Evolutionary conservation across 2,113 vertebrate genomes (phyloP), one percentile per base, ranked within the genome.

Genomic region (Nyctereutes procyonoides): DNA sequence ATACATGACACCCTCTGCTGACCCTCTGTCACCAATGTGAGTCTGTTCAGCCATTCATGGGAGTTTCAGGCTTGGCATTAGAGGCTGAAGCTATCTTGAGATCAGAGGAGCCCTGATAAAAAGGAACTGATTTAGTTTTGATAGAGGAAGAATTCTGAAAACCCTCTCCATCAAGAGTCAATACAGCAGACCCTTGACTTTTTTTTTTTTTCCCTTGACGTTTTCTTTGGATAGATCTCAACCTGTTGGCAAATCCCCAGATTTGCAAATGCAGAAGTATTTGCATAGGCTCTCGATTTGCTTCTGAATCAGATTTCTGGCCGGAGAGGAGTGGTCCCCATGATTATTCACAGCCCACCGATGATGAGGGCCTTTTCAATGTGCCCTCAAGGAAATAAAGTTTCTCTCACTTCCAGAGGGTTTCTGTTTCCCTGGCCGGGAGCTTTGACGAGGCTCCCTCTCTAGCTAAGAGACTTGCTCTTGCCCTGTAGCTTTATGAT

Each of bases 131-230:
- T 90, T 96, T 71, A 79, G 58, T 55, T 90, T 93, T 63, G 85
- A 65, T 67, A 82, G 67, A 76, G 88, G 69, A 76, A 88, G 69
- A 82, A 73, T 63, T 96, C 88, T 79, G 87, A 85, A 88, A 67
- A 62, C 55, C 53, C 63, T 20, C 5, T 93, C 20, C 43, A 43
- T 92, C 60, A 93, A 93, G 80, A 96, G 91, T 82, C 43, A 80
- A 38, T 86, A 26, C 35, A 71, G 56, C 56, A 90, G 53, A 91
- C 53, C 71, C 58, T 81, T 95, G 76, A 48, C 15, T 55, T 53
- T 80, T 43, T 43, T 43, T 43, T 43, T 43, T 43, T 43, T 43
- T 43, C 53, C 71, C 58, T 81, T 95, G 76, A 48, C 9, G 11
- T 87, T 55, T 53, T 80, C 53, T 24, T 13, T 84, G 76, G 43